These are phyloP conservation scores for Spea bombifrons DNA, from an alignment of 2,113 vertebrate genomes.

Conservation along the genomic window DNA sequence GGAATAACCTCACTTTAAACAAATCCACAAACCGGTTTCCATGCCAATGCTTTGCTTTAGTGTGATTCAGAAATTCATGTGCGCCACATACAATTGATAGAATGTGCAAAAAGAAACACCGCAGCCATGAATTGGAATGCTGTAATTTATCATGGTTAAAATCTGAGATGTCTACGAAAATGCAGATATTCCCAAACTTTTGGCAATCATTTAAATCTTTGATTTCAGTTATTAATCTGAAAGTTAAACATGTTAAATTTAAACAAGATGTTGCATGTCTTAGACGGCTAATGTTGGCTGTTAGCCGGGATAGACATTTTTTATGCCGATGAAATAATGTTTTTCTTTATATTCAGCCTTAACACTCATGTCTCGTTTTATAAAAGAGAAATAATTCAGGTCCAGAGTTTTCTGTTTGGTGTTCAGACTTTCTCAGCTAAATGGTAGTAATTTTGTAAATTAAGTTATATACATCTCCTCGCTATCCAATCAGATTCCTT, in stretches of 20 bases:
- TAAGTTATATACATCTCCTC: too few species aligned
- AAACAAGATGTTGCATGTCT: constrained; percentile 42
- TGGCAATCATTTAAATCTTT: constrained; percentile 46
- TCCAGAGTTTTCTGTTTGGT: constrained; percentile 1
- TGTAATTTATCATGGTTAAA: constrained; percentile 1
- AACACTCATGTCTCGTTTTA: background rate
- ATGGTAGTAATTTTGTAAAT: too few species aligned
- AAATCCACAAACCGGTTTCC: too few species aligned
- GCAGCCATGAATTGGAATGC: background rate
- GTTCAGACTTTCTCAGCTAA: background rate
- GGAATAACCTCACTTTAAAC: too few species aligned
- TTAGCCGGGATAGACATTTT: constrained; percentile 43
- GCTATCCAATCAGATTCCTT: too few species aligned
- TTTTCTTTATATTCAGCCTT: constrained; percentile 14
- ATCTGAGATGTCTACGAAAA: background rate
- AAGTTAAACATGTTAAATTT: constrained; percentile 53
- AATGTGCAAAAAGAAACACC: background rate
- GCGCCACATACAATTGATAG: background rate
- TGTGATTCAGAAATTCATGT: background rate
- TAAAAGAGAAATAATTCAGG: background rate
- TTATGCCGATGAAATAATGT: constrained; percentile 34
- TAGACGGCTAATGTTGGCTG: background rate
- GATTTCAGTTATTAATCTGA: constrained; percentile 50
- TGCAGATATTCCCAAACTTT: constrained; percentile 25
- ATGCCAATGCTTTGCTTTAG: background rate